phyloP scores from a whole-genome alignment of 1,140 invertebrate species.

The Neodiprion pinetum region DNA sequence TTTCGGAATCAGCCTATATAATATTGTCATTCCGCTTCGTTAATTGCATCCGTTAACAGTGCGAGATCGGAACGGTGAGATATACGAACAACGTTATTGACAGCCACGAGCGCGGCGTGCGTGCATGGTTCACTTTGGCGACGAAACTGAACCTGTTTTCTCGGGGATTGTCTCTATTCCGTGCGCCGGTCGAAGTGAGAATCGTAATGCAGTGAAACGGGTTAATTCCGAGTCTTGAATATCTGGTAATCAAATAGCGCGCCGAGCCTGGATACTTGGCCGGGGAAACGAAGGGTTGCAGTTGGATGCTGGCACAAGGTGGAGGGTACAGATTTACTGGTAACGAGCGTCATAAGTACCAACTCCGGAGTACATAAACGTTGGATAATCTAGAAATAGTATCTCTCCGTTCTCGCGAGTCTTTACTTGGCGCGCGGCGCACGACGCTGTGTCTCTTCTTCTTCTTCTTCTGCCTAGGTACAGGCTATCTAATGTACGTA shows the following conservation, averaged over 20 bases:
- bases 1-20: no score
- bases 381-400: conserved; percentile 1
- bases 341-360: conserved; percentile 7
- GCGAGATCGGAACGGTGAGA: no score
- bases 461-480: no score
- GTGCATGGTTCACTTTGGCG: no score
- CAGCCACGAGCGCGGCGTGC: no score
- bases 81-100: no score
- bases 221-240: background rate
- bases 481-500: no score
- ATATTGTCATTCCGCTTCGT: no score
- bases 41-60: no score
- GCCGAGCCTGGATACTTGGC: background rate
- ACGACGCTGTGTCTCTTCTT: no score
- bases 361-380: background rate
- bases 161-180: background rate
- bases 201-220: background rate
- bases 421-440: no score
- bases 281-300: no score
- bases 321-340: conserved; percentile 2
- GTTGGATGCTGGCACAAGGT: background rate
- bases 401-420: background rate
- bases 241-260: background rate
- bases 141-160: background rate
- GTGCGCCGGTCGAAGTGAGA: background rate